These are phyloP conservation scores for Mus caroli DNA, from an alignment of 2,797 vertebrate genomes.

Conservation along the genomic window DNA sequence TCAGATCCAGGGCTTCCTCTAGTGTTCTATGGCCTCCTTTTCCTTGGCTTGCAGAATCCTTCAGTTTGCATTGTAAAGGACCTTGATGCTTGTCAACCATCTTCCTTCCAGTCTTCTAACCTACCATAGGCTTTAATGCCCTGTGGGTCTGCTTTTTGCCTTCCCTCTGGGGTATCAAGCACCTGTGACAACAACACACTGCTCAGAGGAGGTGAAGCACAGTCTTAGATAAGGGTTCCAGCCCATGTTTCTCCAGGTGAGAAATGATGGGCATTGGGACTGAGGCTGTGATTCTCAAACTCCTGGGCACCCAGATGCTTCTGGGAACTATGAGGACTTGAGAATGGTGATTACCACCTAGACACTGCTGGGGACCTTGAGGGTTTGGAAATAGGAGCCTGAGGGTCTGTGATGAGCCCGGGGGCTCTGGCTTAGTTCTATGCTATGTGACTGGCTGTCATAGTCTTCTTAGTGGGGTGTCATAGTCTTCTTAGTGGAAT, in stretches of 20 bases:
- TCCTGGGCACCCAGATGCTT: neutral
- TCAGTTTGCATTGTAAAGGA: neutral
- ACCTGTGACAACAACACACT: neutral
- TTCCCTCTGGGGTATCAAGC: neutral
- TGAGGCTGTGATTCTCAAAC: neutral
- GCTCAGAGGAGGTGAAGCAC: neutral
- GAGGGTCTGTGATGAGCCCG: neutral
- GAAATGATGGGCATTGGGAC: neutral
- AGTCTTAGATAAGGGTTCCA: neutral
- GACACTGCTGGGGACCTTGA: neutral
- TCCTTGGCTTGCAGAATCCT: neutral
- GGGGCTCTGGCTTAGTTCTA: neutral
- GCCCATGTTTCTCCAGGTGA: neutral
- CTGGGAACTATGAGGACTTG: neutral
- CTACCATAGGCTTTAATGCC: neutral
- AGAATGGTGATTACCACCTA: neutral
- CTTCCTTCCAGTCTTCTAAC: neutral
- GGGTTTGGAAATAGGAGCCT: neutral
- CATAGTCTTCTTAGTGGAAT: too few species aligned
- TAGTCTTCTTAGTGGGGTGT: neutral
- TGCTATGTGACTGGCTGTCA: neutral
- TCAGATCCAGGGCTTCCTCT: neutral
- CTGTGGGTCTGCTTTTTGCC: neutral
- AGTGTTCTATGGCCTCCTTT: neutral
- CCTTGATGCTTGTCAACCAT: neutral